A percentile compares a stretch with the other conserved stretches of the same genome.
Evolutionary conservation across 2,113 vertebrate genomes (phyloP).

Genomic region (Siphamia tubifer): DNA sequence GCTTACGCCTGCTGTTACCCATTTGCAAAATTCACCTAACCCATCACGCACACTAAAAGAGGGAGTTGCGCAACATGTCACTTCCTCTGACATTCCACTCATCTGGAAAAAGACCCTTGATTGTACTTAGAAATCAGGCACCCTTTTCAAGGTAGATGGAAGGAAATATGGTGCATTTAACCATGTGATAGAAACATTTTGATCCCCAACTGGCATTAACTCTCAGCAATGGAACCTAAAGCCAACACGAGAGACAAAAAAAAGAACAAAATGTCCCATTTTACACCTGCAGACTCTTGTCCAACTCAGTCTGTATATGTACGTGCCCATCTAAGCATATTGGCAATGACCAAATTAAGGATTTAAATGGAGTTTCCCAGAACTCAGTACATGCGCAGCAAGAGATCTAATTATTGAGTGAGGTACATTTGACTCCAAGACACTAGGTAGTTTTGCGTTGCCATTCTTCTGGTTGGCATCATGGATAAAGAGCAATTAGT

Average conservation of each 20-base stretch:
- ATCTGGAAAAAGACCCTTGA: slow-evolving; percentile 37
- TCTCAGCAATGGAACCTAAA: background rate
- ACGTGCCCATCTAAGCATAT: no score
- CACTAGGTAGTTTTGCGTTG: no score
- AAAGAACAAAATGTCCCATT: background rate
- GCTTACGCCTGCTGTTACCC: slow-evolving; percentile 17
- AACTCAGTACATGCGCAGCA: no score
- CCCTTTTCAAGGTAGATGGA: slow-evolving; percentile 47
- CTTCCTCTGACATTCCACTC: slow-evolving; percentile 52
- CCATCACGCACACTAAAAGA: slow-evolving; percentile 7
- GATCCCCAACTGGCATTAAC: background rate
- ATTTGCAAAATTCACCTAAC: slow-evolving; percentile 54
- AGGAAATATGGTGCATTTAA: slow-evolving; percentile 25
- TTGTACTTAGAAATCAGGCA: slow-evolving; percentile 46
- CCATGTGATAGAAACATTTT: background rate
- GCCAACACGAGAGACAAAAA: background rate
- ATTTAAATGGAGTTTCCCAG: no score
- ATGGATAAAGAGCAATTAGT: no score
- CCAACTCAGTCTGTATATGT: background rate
- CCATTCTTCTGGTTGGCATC: no score
- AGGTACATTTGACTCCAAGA: no score
- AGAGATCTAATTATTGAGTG: no score
- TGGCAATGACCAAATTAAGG: no score
- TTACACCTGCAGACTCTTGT: background rate
- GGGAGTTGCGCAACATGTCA: slow-evolving; percentile 60